Percentiles rank a stretch among this genome's conserved stretches.
These are phyloP conservation scores for Phaedon cochleariae DNA, from an alignment of 2,888 invertebrate species.

Conservation along the genomic window DNA sequence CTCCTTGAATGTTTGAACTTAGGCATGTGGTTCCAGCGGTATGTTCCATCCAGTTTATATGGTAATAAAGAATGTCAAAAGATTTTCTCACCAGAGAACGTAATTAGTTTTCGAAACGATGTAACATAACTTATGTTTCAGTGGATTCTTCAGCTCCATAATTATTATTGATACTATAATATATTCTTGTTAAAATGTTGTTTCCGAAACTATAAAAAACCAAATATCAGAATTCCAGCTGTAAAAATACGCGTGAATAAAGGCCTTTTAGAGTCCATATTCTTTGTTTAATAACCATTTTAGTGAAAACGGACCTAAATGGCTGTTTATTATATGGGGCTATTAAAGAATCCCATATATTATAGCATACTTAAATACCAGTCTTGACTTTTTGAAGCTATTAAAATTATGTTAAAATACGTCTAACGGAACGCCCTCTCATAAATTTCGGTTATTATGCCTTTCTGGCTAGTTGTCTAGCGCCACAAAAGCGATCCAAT, in stretches of 20 bases:
- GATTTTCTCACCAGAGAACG: not conserved
- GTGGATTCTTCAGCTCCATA: conserved; percentile 17
- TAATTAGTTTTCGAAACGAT: not conserved
- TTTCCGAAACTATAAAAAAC: conserved; percentile 26
- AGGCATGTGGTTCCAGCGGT: not conserved
- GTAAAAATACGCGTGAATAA: conserved; percentile 36
- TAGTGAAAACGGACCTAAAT: conserved; percentile 54
- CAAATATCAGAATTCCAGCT: conserved; percentile 29
- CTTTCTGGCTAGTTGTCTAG: conserved; percentile 28
- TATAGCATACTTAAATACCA: conserved; percentile 53
- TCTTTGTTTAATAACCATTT: conserved; percentile 51
- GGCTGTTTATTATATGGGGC: conserved; percentile 57
- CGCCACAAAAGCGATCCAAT: conserved; percentile 28
- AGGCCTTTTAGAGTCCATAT: conserved; percentile 31
- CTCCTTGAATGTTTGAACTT: no score
- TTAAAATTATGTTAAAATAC: conserved; percentile 56
- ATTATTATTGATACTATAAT: conserved; percentile 19
- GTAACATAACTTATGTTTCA: conserved; percentile 4
- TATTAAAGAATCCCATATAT: conserved; percentile 57
- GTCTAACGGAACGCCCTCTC: conserved; percentile 54
- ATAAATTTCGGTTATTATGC: conserved; percentile 48
- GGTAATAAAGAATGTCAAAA: not conserved
- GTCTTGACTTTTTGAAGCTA: conserved; percentile 50
- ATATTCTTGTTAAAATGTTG: conserved; percentile 24
- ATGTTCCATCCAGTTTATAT: not conserved